Evolutionary conservation across 1,140 invertebrate species (phyloP).

Genomic region (Drosophila cardini): DNA sequence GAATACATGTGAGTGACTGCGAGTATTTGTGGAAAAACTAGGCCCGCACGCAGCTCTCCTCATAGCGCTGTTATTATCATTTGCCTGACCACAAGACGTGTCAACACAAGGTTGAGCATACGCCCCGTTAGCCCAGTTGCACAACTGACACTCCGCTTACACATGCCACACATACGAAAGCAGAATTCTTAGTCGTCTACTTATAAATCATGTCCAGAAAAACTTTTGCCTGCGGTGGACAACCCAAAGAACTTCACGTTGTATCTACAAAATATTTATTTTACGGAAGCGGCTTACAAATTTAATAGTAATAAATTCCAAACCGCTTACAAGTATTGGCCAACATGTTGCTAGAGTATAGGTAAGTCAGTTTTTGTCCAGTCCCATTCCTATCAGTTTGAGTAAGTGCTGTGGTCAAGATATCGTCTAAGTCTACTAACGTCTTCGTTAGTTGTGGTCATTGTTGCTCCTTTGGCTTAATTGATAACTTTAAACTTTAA

Average conservation of each 20-base stretch:
- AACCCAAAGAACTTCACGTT: slow-evolving; percentile 45
- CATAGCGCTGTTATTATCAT: slow-evolving; percentile 66
- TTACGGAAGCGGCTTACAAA: slow-evolving; percentile 67
- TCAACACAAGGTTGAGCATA: slow-evolving; percentile 61
- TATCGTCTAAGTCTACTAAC: slow-evolving; percentile 23
- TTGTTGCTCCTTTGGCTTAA: slow-evolving; percentile 6
- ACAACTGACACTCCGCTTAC: slow-evolving; percentile 20
- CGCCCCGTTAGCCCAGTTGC: slow-evolving; percentile 35
- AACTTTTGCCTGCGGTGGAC: slow-evolving; percentile 49
- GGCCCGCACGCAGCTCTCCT: slow-evolving; percentile 29
- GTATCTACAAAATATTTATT: slow-evolving; percentile 36
- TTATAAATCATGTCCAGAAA: slow-evolving; percentile 66
- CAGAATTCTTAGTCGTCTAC: slow-evolving; percentile 21
- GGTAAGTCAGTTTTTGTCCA: slow-evolving; percentile 16
- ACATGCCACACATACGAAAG: slow-evolving; percentile 11
- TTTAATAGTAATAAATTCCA: slow-evolving; percentile 56
- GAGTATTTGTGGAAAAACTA: slow-evolving; percentile 32
- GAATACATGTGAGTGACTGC: slow-evolving; percentile 43
- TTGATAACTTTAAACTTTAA: too few species aligned
- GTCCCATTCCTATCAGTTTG: neutral
- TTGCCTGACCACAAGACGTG: slow-evolving; percentile 74
- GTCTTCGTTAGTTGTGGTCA: slow-evolving; percentile 64
- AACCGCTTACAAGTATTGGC: slow-evolving; percentile 65
- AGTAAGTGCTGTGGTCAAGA: slow-evolving; percentile 24
- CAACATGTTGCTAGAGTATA: slow-evolving; percentile 16